A percentile compares a stretch with the other conserved stretches of the same genome.
phyloP scores from a whole-genome alignment of 2,888 invertebrate species.

The Nemotelus nigrinus region DNA sequence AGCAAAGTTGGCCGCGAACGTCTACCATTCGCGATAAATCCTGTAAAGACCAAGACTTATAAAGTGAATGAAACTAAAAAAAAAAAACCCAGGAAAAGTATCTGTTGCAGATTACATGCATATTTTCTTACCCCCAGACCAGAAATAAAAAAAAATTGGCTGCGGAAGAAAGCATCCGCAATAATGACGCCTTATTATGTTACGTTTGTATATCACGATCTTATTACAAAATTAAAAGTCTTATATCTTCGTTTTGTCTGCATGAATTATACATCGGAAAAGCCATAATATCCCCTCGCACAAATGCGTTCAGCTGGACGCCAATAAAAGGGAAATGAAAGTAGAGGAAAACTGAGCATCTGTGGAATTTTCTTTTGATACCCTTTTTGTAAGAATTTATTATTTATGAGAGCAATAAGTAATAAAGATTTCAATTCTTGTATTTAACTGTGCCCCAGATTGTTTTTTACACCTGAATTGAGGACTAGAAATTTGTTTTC shows the following conservation, averaged over 20 bases:
- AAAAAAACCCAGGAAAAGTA: slow-evolving; percentile 33
- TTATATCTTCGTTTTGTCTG: slow-evolving; percentile 51
- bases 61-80: slow-evolving; percentile 21
- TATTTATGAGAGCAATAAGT: no score
- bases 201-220: slow-evolving; percentile 51
- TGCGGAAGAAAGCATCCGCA: slow-evolving; percentile 32
- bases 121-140: neutral
- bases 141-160: neutral
- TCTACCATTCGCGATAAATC: neutral
- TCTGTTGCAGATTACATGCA: slow-evolving; percentile 8
- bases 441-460: no score
- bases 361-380: neutral
- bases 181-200: slow-evolving; percentile 52
- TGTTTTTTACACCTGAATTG: no score
- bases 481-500: neutral
- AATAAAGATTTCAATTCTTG: no score
- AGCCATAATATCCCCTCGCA: slow-evolving; percentile 35
- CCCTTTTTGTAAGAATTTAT: no score
- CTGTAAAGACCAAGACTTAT: neutral
- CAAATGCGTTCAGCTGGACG: slow-evolving; percentile 27
- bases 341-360: neutral
- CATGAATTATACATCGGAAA: slow-evolving; percentile 48
- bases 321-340: slow-evolving; percentile 19
- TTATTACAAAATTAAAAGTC: slow-evolving; percentile 52
- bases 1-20: slow-evolving; percentile 17